phyloP scores from a whole-genome alignment of 2,113 vertebrate species.

The Hippopotamus amphibius region DNA sequence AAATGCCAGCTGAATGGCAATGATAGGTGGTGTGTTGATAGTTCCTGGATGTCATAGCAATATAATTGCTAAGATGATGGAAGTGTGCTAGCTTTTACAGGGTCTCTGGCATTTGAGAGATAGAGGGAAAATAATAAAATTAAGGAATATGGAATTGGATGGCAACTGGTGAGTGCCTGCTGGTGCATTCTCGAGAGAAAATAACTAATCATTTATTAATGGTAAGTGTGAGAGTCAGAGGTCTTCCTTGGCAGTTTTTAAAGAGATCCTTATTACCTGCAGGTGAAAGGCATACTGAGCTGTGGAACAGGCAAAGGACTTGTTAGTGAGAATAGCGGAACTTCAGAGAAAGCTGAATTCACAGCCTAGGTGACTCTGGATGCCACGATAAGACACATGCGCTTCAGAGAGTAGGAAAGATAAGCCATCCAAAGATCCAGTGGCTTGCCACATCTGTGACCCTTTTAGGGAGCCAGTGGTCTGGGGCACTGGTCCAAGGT shows the following conservation, averaged over 20 bases:
- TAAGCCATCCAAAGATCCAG: neutral
- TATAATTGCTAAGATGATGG: neutral
- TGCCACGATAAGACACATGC: neutral
- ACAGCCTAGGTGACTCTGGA: neutral
- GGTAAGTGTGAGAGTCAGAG: neutral
- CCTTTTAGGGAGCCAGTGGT: neutral
- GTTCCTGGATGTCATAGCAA: neutral
- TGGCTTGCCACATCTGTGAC: neutral
- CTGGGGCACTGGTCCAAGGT: neutral
- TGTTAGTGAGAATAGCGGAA: neutral
- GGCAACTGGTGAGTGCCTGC: neutral
- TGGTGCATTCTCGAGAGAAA: neutral
- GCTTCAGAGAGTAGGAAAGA: neutral
- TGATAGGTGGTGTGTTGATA: neutral
- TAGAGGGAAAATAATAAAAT: neutral
- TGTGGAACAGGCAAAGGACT: neutral
- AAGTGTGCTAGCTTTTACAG: neutral
- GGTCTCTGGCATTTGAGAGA: neutral
- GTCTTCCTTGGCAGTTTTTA: neutral
- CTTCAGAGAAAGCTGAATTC: conserved; percentile 27
- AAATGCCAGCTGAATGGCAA: neutral
- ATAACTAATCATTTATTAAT: neutral
- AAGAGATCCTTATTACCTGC: neutral
- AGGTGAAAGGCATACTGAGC: neutral
- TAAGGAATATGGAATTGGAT: neutral